Percentiles rank a stretch among this genome's conserved stretches.
These are phyloP conservation scores for Zosterops borbonicus DNA, from an alignment of 2,113 vertebrate genomes.

Conservation along the genomic window DNA sequence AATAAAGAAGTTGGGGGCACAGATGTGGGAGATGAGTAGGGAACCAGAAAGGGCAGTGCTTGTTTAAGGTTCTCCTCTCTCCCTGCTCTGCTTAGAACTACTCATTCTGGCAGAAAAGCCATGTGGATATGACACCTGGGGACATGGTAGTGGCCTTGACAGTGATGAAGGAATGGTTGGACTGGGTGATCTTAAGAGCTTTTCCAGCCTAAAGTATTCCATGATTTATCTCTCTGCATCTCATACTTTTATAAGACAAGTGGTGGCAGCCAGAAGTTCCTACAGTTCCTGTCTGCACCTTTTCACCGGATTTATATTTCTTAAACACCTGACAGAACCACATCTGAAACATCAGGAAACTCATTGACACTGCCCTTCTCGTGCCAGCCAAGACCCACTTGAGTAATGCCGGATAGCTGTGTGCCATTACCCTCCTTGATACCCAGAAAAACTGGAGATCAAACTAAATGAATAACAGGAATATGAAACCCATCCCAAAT, in stretches of 20 bases:
- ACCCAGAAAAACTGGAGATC: not conserved
- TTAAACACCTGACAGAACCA: not conserved
- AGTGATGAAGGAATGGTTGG: not conserved
- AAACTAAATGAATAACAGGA: not conserved
- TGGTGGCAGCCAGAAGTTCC: not conserved
- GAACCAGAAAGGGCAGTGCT: not conserved
- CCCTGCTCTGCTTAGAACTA: not conserved
- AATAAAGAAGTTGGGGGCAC: not conserved
- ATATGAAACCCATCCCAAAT: not conserved
- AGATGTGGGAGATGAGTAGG: not conserved
- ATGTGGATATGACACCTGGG: not conserved
- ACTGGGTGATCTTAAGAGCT: not conserved
- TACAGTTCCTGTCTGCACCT: not conserved
- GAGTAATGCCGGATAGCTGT: not conserved
- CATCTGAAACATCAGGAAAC: not conserved
- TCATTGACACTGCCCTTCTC: not conserved
- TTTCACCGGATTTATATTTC: not conserved
- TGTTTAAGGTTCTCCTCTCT: not conserved
- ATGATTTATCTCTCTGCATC: not conserved
- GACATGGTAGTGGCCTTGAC: not conserved
- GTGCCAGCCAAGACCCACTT: not conserved
- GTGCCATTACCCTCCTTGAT: not conserved
- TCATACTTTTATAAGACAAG: not conserved
- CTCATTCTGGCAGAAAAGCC: not conserved
- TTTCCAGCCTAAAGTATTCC: not conserved